These are phyloP conservation scores for Cataglyphis livida DNA, from an alignment of 2,888 invertebrate genomes.

Conservation along the genomic window DNA sequence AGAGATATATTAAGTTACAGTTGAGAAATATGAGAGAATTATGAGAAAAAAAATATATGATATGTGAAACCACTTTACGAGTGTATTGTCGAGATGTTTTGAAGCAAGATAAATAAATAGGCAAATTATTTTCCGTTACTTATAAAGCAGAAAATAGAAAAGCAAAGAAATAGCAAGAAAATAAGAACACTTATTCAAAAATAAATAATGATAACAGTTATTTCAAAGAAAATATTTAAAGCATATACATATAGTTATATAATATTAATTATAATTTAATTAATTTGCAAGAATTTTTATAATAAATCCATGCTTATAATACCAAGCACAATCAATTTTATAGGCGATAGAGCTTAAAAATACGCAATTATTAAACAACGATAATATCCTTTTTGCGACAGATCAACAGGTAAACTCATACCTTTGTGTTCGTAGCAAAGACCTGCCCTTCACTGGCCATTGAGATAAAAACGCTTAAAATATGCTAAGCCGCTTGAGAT, in stretches of 20 bases:
- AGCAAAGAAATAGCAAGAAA: neutral
- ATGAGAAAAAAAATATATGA: neutral
- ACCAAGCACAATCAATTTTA: conserved; percentile 10
- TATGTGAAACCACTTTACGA: neutral
- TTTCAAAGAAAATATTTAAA: neutral
- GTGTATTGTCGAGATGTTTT: neutral
- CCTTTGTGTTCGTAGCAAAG: conserved; percentile 38
- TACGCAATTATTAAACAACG: conserved; percentile 31
- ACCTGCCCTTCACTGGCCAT: conserved; percentile 47
- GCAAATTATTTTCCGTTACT: conserved; percentile 20
- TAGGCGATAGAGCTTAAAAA: conserved; percentile 16
- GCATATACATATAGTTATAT: neutral
- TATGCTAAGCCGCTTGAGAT: conserved; percentile 45
- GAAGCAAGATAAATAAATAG: neutral
- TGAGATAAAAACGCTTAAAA: conserved; percentile 42
- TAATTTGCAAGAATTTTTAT: neutral
- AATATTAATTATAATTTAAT: conserved; percentile 5
- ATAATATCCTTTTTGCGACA: conserved; percentile 30
- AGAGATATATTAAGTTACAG: neutral
- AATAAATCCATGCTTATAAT: neutral
- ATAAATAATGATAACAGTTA: conserved; percentile 12
- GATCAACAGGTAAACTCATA: conserved; percentile 51
- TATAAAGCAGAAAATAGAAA: neutral
- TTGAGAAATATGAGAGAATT: neutral
- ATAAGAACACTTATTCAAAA: conserved; percentile 2